Evolutionary conservation across 2,797 vertebrate genomes (phyloP).

Genomic region (Astyanax mexicanus): DNA sequence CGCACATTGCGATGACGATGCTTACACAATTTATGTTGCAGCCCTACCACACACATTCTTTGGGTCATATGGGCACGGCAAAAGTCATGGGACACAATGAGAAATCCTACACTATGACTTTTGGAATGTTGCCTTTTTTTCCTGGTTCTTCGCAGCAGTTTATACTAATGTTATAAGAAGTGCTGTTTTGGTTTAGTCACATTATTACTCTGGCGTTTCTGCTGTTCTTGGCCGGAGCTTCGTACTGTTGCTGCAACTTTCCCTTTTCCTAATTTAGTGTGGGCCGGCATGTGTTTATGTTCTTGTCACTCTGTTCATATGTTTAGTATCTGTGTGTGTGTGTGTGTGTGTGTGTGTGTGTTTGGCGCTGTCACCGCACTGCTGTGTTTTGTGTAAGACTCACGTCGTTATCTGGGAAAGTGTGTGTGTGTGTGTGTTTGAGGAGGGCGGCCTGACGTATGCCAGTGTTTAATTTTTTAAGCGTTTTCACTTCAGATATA

Average conservation of each 20-base stretch:
- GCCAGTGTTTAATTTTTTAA: conserved; percentile 3
- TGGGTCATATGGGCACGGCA: no score
- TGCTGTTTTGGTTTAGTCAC: conserved; percentile 27
- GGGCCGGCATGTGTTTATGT: conserved; percentile 34
- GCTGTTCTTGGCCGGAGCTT: not conserved
- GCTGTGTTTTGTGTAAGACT: conserved; percentile 32
- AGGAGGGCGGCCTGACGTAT: not conserved
- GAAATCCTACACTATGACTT: no score
- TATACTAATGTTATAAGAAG: conserved; percentile 35
- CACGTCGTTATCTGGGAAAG: conserved; percentile 29
- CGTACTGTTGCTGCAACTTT: not conserved
- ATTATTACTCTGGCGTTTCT: conserved; percentile 7
- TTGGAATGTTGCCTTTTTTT: not conserved
- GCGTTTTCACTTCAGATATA: not conserved
- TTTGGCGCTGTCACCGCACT: conserved; percentile 22
- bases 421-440: conserved; percentile 40
- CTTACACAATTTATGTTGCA: no score
- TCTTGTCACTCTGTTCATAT: not conserved
- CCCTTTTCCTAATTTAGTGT: conserved; percentile 44
- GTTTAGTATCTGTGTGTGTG: conserved; percentile 31
- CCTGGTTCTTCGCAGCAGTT: not conserved
- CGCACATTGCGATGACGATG: no score
- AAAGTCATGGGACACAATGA: no score
- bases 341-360: conserved; percentile 39
- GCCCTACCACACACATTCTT: no score